A percentile compares a stretch with the other conserved stretches of the same genome.
Evolutionary conservation across 2,888 invertebrate genomes (phyloP).

Genomic region (Meliscaeva auricollis): DNA sequence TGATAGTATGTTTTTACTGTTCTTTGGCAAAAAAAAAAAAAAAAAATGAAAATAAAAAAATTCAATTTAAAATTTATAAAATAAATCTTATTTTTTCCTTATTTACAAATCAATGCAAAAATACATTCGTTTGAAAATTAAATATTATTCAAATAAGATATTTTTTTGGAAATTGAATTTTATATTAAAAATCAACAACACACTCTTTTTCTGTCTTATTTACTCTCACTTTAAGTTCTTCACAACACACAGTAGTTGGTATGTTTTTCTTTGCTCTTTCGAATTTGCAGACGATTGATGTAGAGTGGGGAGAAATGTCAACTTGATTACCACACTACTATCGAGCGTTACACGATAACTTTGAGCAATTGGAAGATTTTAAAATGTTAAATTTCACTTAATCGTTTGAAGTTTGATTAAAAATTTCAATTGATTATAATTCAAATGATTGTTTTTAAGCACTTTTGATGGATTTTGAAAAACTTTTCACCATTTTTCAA

Average conservation of each 20-base stretch:
- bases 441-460: constrained; percentile 77
- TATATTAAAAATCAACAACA: constrained; percentile 7
- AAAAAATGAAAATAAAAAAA: constrained; percentile 11
- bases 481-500: constrained; percentile 81
- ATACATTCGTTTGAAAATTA: too few species aligned
- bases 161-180: neutral
- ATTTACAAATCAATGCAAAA: neutral
- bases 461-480: constrained; percentile 80
- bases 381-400: constrained; percentile 48
- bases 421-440: constrained; percentile 79
- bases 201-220: constrained; percentile 6
- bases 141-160: neutral
- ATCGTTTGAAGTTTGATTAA: constrained; percentile 33
- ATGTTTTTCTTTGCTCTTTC: constrained; percentile 52
- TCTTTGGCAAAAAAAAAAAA: constrained; percentile 7
- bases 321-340: constrained; percentile 71
- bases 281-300: constrained; percentile 45
- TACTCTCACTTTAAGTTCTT: constrained; percentile 54
- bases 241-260: constrained; percentile 39
- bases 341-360: constrained; percentile 65
- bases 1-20: constrained; percentile 28
- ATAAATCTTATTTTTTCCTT: neutral
- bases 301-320: constrained; percentile 59
- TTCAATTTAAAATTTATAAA: constrained; percentile 5
- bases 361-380: constrained; percentile 62